Conservation (phyloP, 2,113 vertebrate genomes). For the Spheniscus mendiculus region DNA sequence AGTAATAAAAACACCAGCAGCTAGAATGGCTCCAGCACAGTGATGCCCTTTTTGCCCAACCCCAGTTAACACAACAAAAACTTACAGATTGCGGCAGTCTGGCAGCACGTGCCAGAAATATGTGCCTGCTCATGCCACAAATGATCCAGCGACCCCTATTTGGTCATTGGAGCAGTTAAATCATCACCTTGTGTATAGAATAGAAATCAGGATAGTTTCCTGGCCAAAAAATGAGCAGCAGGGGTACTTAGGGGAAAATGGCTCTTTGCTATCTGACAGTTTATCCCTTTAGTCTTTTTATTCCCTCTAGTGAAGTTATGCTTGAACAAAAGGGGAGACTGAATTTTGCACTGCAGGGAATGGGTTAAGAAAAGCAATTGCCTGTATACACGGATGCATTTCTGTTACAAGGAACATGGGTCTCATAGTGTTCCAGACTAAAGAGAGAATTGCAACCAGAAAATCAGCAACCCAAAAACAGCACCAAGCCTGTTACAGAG, state of each 20-base stretch:
- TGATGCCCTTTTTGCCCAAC: background rate
- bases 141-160: background rate
- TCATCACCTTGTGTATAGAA: background rate
- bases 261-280: background rate
- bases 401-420: background rate
- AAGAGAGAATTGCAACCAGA: background rate
- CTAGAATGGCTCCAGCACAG: rapidly evolving
- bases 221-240: background rate
- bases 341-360: background rate
- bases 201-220: background rate
- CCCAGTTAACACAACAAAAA: background rate
- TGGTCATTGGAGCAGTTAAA: background rate
- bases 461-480: background rate
- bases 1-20: rapidly evolving
- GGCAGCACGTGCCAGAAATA: background rate
- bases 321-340: background rate
- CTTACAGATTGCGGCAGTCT: background rate
- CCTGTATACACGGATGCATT: background rate
- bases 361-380: background rate
- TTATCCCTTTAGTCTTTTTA: background rate
- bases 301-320: background rate
- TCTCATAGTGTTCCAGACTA: rapidly evolving
- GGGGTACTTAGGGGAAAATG: background rate
- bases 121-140: background rate
- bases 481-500: background rate